A percentile compares a stretch with the other conserved stretches of the same genome.
Conservation (phyloP, 2,888 invertebrate species). For the Nasonia oneida region DNA sequence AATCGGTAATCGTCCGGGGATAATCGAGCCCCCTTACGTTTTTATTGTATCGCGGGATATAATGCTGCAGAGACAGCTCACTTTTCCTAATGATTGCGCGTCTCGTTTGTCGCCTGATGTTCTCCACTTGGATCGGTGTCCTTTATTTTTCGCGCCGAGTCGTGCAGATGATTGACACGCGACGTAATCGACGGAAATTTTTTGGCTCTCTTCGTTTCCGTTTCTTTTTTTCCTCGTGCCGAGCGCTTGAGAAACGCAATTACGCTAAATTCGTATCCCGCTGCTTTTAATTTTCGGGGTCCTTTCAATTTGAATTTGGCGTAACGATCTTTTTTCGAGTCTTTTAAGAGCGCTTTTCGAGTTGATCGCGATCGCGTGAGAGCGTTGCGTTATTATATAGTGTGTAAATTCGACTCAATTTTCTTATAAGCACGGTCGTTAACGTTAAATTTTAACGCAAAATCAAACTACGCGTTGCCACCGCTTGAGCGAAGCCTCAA, state of each 20-base stretch:
- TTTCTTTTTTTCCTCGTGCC: background rate
- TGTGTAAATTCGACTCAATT: background rate
- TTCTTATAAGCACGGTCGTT: too few species aligned
- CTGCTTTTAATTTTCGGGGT: slow-evolving; percentile 48
- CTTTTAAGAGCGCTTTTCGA: background rate
- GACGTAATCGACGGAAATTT: background rate
- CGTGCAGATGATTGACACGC: background rate
- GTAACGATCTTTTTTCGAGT: slow-evolving; percentile 22
- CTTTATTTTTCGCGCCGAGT: background rate
- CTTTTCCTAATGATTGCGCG: slow-evolving; percentile 3
- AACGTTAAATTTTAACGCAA: too few species aligned
- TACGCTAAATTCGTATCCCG: slow-evolving; percentile 48
- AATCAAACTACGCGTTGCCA: background rate
- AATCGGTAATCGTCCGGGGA: slow-evolving; percentile 73
- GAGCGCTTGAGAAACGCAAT: slow-evolving; percentile 16
- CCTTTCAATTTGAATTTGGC: slow-evolving; percentile 42
- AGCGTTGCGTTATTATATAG: background rate
- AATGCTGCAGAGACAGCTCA: slow-evolving; percentile 31
- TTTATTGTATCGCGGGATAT: slow-evolving; percentile 40
- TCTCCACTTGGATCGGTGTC: background rate
- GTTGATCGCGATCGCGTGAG: slow-evolving; percentile 20
- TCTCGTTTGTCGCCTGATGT: slow-evolving; percentile 4
- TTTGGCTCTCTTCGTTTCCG: background rate
- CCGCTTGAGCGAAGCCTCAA: background rate
- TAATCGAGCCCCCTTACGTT: slow-evolving; percentile 65